These are phyloP conservation scores for Oreotragus oreotragus DNA, from an alignment of 2,113 vertebrate species.

Conservation along the genomic window DNA sequence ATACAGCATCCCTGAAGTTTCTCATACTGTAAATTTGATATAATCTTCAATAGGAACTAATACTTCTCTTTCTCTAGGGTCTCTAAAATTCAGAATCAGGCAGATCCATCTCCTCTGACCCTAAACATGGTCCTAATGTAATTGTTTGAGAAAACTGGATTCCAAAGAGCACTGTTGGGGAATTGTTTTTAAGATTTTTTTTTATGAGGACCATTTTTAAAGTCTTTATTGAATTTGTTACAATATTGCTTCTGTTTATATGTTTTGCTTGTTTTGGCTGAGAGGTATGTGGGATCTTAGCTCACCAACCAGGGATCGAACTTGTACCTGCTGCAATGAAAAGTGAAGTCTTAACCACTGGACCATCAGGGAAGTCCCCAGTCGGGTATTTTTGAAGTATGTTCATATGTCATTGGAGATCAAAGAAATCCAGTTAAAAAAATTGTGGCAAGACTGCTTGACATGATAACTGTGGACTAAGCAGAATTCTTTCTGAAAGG, in stretches of 20 bases:
- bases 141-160: background rate
- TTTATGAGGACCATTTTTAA: background rate
- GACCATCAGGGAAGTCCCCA: background rate
- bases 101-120: background rate
- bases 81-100: background rate
- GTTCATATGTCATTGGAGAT: background rate
- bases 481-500: background rate
- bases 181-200: background rate
- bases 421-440: background rate
- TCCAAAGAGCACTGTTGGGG: background rate
- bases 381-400: background rate
- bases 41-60: background rate
- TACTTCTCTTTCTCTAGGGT: background rate
- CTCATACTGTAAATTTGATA: background rate
- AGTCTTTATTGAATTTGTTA: background rate
- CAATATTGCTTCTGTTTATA: background rate
- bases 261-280: background rate
- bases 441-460: background rate
- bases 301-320: background rate
- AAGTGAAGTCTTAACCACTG: background rate
- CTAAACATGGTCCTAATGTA: background rate
- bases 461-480: background rate
- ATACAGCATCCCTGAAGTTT: conserved; percentile 72
- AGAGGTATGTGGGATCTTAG: background rate
- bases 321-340: background rate